A percentile compares a stretch with the other conserved stretches of the same genome.
Conservation (phyloP, 2,888 invertebrate genomes). For the Drosophila histrio region DNA sequence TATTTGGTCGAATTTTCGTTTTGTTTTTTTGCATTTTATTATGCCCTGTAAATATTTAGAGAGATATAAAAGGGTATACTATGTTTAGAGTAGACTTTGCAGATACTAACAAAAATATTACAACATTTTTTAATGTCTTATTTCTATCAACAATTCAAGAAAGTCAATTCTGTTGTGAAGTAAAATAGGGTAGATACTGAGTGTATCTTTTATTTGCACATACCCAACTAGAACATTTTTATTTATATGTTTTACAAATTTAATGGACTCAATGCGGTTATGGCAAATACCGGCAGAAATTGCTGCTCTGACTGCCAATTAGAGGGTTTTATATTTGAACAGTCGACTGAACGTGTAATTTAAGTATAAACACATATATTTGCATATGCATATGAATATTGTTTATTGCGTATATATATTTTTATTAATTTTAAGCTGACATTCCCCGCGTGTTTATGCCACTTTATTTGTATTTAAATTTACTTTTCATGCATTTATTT, state of each 20-base stretch:
- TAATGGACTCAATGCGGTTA: conserved; percentile 15
- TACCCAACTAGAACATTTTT: neutral
- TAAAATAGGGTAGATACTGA: neutral
- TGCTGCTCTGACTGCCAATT: conserved; percentile 58
- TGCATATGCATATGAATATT: neutral
- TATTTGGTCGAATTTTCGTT: conserved; percentile 4
- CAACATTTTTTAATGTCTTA: too few species aligned
- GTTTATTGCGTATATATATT: neutral
- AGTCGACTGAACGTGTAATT: neutral
- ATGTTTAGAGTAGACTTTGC: too few species aligned
- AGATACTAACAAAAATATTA: too few species aligned
- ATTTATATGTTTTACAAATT: conserved; percentile 5
- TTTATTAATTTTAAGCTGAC: conserved; percentile 5
- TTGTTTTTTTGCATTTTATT: conserved; percentile 1
- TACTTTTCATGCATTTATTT: conserved; percentile 28
- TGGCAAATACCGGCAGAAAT: conserved; percentile 29
- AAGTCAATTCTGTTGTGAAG: neutral
- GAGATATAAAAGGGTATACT: neutral
- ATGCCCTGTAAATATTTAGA: neutral
- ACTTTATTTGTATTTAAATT: conserved; percentile 22
- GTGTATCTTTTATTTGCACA: neutral
- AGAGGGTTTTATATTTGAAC: conserved; percentile 28
- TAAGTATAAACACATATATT: neutral
- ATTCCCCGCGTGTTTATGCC: neutral
- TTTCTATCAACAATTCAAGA: too few species aligned